These are phyloP conservation scores for Omphaloscelis lunosa DNA, from an alignment of 2,888 invertebrate species.

Conservation along the genomic window DNA sequence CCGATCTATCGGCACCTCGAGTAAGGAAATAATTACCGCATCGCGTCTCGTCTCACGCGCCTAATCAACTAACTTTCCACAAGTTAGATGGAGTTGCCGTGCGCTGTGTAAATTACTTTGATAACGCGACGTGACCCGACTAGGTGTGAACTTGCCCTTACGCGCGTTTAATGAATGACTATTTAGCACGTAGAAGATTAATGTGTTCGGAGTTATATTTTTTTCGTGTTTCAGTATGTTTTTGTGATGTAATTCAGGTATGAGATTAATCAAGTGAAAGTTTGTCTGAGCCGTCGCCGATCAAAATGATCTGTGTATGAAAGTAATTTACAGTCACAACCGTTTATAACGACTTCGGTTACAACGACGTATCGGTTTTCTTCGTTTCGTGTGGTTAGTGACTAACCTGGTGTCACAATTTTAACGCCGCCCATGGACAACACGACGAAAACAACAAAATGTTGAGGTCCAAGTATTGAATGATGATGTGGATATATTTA, in stretches of 20 bases:
- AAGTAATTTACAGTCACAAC: no score
- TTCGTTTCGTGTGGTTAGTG: no score
- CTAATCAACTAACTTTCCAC: conserved; percentile 84
- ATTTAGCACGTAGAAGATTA: conserved; percentile 57
- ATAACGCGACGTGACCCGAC: conserved; percentile 83
- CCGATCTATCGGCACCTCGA: conserved; percentile 49
- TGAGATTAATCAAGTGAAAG: conserved; percentile 28
- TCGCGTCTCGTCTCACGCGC: conserved; percentile 81
- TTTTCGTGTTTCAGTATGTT: conserved; percentile 22
- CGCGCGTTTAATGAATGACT: conserved; percentile 57
- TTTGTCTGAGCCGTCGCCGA: conserved; percentile 7
- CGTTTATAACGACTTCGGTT: no score
- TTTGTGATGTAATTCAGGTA: conserved; percentile 18
- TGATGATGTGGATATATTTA: no score
- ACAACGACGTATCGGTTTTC: no score
- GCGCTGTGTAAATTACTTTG: conserved; percentile 84
- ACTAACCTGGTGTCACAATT: no score
- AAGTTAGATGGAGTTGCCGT: conserved; percentile 85
- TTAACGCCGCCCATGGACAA: no score
- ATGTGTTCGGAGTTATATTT: conserved; percentile 39
- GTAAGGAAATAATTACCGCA: conserved; percentile 74
- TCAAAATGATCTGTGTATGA: conserved; percentile 2
- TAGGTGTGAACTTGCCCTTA: conserved; percentile 76
- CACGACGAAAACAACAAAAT: no score
- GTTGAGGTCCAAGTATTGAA: no score